Base-by-base conservation (phyloP, 2,888 invertebrate genomes). In the Agrotis ipsilon region DNA sequence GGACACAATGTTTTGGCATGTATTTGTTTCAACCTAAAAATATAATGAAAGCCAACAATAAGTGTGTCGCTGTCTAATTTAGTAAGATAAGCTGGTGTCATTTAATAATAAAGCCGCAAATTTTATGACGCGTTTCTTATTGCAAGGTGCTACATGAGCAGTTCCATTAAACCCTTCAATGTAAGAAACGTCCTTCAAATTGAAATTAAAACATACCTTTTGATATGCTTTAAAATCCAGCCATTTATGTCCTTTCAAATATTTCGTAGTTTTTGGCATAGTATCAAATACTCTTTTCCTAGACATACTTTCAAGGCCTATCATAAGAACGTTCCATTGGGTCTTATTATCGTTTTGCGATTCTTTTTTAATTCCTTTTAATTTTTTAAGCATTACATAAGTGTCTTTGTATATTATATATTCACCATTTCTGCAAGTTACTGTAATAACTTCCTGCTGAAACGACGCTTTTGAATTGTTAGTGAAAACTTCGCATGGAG, bases 1-100 rank as follows among this genome's bases (percentile, higher is more conserved):
- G 0, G 98, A 97, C 96, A 98, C 97, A 57, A 99, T 92, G 91
- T 99, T 99, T 0, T 99, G 98, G 90, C 98, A 98, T 0, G 98
- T 99, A 87, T 99, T 99, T 88, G 98, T 98, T 7, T 97, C 98
- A 71, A 98, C 97, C 97, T 98, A 88, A 80, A 91, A 74, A 70
- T 27, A 70, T 18, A 68, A 67, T 13, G 54, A 46, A 43, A 19
- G 9, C 55, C 48, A 27, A 49, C 43, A 1, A 52, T 49, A 1
- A 65, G 43, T 66, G 18, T 51, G 16, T 52, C 11, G 13, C 14
- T 27, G 14, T 27, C 27, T 24, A 27, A 49, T 19, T 6, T 19
- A 9, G 21, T 32, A 48, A 13, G n/a, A 27, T 27, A 27, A 27
- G 27, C 27, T 27, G 27, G 27, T 27, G 27, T 27, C 27, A 27